Evolutionary conservation across 2,113 vertebrate species (phyloP).

Genomic region (Semicossyphus pulcher): DNA sequence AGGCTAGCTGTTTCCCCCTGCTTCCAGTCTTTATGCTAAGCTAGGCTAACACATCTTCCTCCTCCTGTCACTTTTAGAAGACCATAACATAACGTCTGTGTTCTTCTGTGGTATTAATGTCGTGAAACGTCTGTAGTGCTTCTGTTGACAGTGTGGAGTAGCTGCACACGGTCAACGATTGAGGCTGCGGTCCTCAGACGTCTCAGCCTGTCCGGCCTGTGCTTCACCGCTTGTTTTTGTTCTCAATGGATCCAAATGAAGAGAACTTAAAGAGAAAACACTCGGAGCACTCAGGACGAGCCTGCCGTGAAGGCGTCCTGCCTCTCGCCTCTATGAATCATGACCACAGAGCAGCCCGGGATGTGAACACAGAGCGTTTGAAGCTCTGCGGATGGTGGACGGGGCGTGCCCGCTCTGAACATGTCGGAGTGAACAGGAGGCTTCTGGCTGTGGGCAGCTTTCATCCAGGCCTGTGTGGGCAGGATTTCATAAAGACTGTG

Average conservation of each 20-base stretch:
- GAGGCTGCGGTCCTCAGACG: too few relatives aligned
- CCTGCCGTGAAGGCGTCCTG: slow-evolving; percentile 8
- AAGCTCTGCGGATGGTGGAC: slow-evolving; percentile 14
- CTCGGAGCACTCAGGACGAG: slow-evolving; percentile 5
- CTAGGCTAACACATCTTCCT: too few relatives aligned
- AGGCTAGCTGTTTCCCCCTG: too few relatives aligned
- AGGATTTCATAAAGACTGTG: slow-evolving; percentile 29
- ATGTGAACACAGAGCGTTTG: slow-evolving; percentile 7
- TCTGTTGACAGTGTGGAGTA: slow-evolving; percentile 3
- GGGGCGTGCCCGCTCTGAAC: slow-evolving; percentile 30
- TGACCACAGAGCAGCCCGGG: slow-evolving; percentile 19
- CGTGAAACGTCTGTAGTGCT: too few relatives aligned
- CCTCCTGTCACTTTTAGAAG: too few relatives aligned
- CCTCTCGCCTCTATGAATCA: slow-evolving; percentile 25
- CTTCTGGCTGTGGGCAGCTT: slow-evolving; percentile 36
- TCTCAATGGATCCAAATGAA: not conserved
- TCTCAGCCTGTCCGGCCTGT: not conserved
- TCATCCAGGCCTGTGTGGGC: slow-evolving; percentile 49
- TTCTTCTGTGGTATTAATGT: not conserved
- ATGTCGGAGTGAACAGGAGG: slow-evolving; percentile 23
- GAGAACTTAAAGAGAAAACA: slow-evolving; percentile 18
- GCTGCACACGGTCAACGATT: too few relatives aligned
- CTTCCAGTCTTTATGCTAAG: too few relatives aligned
- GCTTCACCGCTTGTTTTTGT: slow-evolving; percentile 10
- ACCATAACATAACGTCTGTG: too few relatives aligned